Conservation (phyloP, 2,888 invertebrate species). For the Octodonta nipae region DNA sequence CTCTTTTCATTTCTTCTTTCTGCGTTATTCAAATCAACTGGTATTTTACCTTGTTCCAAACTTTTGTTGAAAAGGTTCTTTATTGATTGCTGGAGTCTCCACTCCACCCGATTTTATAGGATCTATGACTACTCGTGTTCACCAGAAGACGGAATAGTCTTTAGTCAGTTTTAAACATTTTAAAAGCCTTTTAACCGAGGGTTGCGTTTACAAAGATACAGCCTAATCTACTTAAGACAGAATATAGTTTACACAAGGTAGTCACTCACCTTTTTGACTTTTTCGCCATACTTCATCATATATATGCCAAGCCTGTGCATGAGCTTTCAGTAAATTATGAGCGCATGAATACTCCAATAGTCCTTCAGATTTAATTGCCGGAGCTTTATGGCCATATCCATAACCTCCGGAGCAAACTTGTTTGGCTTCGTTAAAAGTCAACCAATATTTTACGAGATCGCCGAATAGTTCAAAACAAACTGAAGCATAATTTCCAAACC, state of each 20-base stretch:
- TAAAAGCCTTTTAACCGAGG: constrained; percentile 7
- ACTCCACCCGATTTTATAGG: too few species aligned
- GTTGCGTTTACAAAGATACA: constrained; percentile 32
- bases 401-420: constrained; percentile 2
- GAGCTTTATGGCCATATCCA: constrained; percentile 2
- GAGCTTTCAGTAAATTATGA: constrained; percentile 5
- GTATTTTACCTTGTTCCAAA: too few species aligned
- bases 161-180: too few species aligned
- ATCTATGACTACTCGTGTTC: too few species aligned
- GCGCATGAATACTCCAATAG: constrained; percentile 4
- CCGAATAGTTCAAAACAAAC: constrained; percentile 5
- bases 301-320: constrained; percentile 4
- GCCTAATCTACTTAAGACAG: too few species aligned
- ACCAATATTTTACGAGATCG: constrained; percentile 4
- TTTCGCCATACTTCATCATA: constrained; percentile 3
- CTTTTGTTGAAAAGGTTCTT: too few species aligned
- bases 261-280: constrained; percentile 3
- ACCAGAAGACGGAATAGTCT: too few species aligned
- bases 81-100: too few species aligned
- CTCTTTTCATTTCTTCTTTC: too few species aligned
- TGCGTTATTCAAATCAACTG: too few species aligned
- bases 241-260: too few species aligned
- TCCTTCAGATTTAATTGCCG: neutral
- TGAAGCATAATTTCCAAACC: constrained; percentile 3
- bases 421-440: constrained; percentile 3